Base-by-base conservation (phyloP, 2,888 invertebrate species). In the Malthinus seriepunctatus region DNA sequence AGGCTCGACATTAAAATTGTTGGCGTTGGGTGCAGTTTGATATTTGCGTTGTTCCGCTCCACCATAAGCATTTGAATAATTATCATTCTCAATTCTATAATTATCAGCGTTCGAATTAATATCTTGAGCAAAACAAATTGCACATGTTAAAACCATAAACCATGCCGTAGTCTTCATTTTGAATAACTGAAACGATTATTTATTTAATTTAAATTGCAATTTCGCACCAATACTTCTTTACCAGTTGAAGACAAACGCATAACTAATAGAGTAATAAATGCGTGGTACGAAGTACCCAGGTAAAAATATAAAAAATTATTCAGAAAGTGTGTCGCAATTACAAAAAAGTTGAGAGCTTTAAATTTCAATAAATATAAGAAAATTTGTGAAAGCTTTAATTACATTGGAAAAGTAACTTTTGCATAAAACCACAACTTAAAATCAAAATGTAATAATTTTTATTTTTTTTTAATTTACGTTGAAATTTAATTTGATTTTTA, bases 1-100 rank as follows among this genome's bases (percentile, higher is more conserved):
- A 8, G 32, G 23, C 4, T 62, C 58, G 31, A 63, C 51, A 42
- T 71, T 69, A 47, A 57, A 64, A 23, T 23, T 23, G 31, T 55
- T 58, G 8, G 49, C 34, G 9, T 32, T 10, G 15, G 57, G 50
- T 8, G 51, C 63, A 9, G 51, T 54, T 56, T 70, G 69, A 47
- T 71, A 71, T 34, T 70, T 70, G 12, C 71, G 60, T 55, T 68
- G 70, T 51, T 69, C 68, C 8, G n/a, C 32, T 11, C 31, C 35
- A 8, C 45, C 45, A 32, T 48, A 35, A 11, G 23, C 42, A 31
- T 8, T 39, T 10, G 45, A 14, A 11, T 10, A 8, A 12, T 10
- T 11, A 12, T 34, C 39, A 3, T 32, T 23, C 8, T 51, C 15
- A 11, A 38, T n/a, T n/a, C 15, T 34, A 9, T 14, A 11, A 52